Conservation (phyloP, 1,140 invertebrate species). For the Ceratosolen fusciceps region DNA sequence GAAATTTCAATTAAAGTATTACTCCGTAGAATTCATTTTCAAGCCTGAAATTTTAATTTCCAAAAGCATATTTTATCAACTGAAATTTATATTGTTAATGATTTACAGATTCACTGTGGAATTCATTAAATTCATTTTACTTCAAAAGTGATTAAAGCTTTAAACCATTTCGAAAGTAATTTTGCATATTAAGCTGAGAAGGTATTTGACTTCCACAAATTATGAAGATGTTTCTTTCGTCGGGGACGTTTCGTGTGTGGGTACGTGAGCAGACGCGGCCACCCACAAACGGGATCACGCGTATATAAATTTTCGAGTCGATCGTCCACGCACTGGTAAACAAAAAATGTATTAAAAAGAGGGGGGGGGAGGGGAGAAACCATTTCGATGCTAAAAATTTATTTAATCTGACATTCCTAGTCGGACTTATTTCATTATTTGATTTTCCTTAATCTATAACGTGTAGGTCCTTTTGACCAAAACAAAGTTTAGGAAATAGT, state of each 20-base stretch:
- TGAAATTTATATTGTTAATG: conserved; percentile 24
- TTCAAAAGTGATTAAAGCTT: conserved; percentile 14
- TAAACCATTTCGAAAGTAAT: conserved; percentile 18
- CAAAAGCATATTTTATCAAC: conserved; percentile 14
- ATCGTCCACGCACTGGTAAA: neutral
- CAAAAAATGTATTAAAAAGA: no score
- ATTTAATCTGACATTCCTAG: no score
- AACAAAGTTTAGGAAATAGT: neutral
- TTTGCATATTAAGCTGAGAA: conserved; percentile 6
- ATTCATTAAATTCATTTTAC: conserved; percentile 20
- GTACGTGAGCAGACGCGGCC: no score
- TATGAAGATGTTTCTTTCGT: neutral
- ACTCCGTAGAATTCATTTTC: neutral
- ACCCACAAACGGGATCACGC: neutral
- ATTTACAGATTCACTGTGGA: conserved; percentile 20
- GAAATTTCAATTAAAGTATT: conserved; percentile 23
- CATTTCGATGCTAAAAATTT: no score
- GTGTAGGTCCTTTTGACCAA: neutral
- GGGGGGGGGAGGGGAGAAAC: no score
- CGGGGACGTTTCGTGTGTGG: neutral
- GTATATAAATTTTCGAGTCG: neutral
- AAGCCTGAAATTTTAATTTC: conserved; percentile 18
- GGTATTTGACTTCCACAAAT: conserved; percentile 13
- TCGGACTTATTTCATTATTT: no score
- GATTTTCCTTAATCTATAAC: neutral